A percentile compares a stretch with the other conserved stretches of the same genome.
Evolutionary conservation across 1,140 invertebrate genomes (phyloP).

Genomic region (Scaptomyza montana): DNA sequence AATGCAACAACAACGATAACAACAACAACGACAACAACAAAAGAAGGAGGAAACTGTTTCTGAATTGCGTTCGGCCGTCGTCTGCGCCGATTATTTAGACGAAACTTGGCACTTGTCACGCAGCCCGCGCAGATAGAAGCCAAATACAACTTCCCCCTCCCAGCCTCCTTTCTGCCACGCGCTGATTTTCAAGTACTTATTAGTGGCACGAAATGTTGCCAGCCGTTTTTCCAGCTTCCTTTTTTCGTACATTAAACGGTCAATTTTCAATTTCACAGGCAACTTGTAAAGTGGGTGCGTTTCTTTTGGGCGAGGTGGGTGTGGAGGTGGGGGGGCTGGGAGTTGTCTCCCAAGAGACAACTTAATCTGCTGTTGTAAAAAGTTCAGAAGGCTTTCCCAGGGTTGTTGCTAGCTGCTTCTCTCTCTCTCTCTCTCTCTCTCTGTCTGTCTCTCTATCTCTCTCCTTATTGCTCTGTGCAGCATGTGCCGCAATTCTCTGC

Average conservation of each 20-base stretch:
- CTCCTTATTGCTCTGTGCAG: conserved; percentile 13
- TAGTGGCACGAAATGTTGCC: conserved; percentile 64
- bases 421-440: not conserved
- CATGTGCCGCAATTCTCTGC: conserved; percentile 76
- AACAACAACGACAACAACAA: not conserved
- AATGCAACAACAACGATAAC: conserved; percentile 30
- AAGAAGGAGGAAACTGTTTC: not conserved
- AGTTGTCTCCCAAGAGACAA: conserved; percentile 66
- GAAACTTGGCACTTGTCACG: conserved; percentile 59
- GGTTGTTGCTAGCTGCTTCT: conserved; percentile 37
- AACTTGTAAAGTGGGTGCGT: conserved; percentile 51
- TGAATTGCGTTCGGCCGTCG: not conserved
- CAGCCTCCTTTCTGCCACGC: conserved; percentile 20
- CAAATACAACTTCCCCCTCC: not conserved
- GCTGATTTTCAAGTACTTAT: conserved; percentile 71
- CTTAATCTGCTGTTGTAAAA: conserved; percentile 81
- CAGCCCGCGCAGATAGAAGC: conserved; percentile 13
- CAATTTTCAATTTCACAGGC: conserved; percentile 83
- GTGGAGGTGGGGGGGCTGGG: not conserved
- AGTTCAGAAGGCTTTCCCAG: conserved; percentile 70
- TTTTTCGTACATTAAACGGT: conserved; percentile 74
- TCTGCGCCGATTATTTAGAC: conserved; percentile 21
- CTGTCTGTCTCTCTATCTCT: too few relatives aligned
- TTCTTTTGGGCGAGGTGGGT: not conserved
- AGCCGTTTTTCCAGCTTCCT: conserved; percentile 8